Percentiles rank a stretch among this genome's conserved stretches.
Conservation (phyloP, 1,140 invertebrate species). For the Diorhabda elongata region DNA sequence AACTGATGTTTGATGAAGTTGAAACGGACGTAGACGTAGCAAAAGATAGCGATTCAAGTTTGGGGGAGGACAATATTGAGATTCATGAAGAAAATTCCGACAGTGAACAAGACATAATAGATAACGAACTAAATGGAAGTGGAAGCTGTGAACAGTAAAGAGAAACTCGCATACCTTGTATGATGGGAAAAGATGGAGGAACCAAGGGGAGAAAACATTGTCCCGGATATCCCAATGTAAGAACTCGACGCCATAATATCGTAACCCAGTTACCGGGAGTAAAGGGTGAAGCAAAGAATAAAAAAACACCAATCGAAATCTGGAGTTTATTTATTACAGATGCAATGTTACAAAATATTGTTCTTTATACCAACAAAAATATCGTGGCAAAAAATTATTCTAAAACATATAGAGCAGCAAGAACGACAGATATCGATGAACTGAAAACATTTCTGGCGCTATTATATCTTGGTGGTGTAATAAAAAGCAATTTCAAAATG, state of each 20-base stretch:
- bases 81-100: too few relatives aligned
- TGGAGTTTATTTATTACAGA: too few relatives aligned
- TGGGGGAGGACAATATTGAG: conserved; percentile 8
- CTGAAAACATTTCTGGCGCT: background rate
- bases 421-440: conserved; percentile 12
- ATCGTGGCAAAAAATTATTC: conserved; percentile 1
- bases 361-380: too few relatives aligned
- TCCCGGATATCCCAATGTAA: background rate
- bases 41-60: conserved; percentile 12
- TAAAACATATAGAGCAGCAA: conserved; percentile 8
- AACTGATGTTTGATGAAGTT: background rate
- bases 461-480: conserved; percentile 4
- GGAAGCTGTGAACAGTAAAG: conserved; percentile 13
- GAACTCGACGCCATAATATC: too few relatives aligned
- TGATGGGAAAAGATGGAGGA: conserved; percentile 2
- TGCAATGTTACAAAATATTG: too few relatives aligned
- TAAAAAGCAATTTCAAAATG: too few relatives aligned
- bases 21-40: background rate
- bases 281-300: too few relatives aligned
- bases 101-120: too few relatives aligned
- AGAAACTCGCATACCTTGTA: conserved; percentile 10
- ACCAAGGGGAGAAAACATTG: background rate
- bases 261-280: too few relatives aligned
- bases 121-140: too few relatives aligned
- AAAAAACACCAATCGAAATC: too few relatives aligned